Base-by-base conservation (phyloP, 2,113 vertebrate genomes). In the Echinops telfairi region DNA sequence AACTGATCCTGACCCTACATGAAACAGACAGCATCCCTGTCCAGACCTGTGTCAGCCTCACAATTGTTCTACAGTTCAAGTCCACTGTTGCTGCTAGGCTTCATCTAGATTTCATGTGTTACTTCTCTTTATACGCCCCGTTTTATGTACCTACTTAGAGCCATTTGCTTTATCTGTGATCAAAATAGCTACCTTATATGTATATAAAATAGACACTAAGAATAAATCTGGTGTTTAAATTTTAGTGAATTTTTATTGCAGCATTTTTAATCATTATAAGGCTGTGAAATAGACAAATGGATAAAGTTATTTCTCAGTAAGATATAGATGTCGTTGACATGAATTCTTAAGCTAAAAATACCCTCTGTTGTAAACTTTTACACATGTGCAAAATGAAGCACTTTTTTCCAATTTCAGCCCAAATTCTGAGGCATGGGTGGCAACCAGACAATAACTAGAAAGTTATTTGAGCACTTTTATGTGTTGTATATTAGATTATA, bases 401-500 rank as follows among this genome's bases (percentile, higher is more conserved):
- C 40, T 86, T 5, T 53, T 2, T n/a, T 6, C 25, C 23, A 83
- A 76, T 29, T 91, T 76, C 16, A 4, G 6, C 60, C 29, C 58
- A 86, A 8, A 78, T 79, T 57, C 33, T 75, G 57, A 20, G 25
- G 27, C 47, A 53, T 53, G 10, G 10, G 47, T 12, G 5, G 29
- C 66, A 2, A 25, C 58, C 20, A 36, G 25, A 22, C 19, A 16
- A 83, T 88, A 81, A 90, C 29, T 92, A 43, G 79, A 86, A 81
- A 82, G 20, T 40, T 5, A 88, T 43, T 47, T 79, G 23, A 88
- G 23, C 33, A 91, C 80, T 91, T 33, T 83, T 60, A 78, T 68
- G 43, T 86, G 70, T 1, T 78, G 76, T 40, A 40, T n/a, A 31
- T 76, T 84, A 73, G 77, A 88, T 91, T 83, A 66, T 60, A 82